phyloP scores from a whole-genome alignment of 37 sponge, comb jelly and placozoan species.

The Halisarca cf. caerulea region DNA sequence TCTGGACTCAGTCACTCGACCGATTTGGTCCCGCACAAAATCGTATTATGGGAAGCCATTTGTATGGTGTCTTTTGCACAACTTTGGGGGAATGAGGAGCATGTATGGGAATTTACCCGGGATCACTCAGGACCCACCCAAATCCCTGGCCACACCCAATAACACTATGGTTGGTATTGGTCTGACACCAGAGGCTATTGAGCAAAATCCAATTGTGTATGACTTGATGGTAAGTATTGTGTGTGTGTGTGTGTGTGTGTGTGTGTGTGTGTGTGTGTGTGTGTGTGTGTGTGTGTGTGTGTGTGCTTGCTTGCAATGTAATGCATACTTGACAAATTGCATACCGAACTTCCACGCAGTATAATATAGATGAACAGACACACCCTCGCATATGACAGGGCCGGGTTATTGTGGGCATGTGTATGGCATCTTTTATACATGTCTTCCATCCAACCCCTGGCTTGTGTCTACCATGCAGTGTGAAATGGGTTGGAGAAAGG shows the following conservation, averaged over 20 bases:
- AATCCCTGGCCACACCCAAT: conserved; percentile 1
- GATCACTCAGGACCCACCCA: conserved; percentile 26
- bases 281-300: too few relatives aligned
- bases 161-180: conserved; percentile 54
- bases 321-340: too few relatives aligned
- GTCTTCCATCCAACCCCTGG: too few relatives aligned
- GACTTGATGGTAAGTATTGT: conserved; percentile 44
- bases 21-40: conserved; percentile 20
- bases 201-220: conserved; percentile 52
- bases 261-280: not conserved
- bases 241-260: not conserved
- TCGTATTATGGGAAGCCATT: conserved; percentile 65
- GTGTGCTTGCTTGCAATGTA: too few relatives aligned
- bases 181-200: conserved; percentile 60
- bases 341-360: too few relatives aligned
- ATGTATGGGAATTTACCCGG: conserved; percentile 44
- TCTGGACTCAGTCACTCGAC: not conserved
- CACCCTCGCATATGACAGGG: too few relatives aligned
- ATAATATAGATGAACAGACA: too few relatives aligned
- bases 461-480: not conserved
- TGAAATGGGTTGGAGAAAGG: conserved; percentile 50
- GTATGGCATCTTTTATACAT: too few relatives aligned
- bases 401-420: too few relatives aligned
- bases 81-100: conserved; percentile 46
- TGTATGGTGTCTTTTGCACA: conserved; percentile 52